Percentiles rank a stretch among this genome's conserved stretches.
Evolutionary conservation across 23 tunicate species (phyloP).

Genomic region (Trididemnum miniatum): DNA sequence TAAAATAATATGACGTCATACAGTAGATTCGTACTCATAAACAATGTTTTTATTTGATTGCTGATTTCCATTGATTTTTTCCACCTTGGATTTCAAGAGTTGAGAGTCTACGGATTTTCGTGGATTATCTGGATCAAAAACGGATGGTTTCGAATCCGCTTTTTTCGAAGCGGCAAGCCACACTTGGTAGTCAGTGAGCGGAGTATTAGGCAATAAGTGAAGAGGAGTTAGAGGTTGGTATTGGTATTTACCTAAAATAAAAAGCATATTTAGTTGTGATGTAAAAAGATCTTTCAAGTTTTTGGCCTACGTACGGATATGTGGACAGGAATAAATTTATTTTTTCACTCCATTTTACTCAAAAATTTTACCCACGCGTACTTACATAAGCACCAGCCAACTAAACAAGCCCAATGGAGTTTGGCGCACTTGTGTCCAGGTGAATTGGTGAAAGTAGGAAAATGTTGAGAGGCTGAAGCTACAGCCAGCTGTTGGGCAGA

Average conservation of each 20-base stretch:
- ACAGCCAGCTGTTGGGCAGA: slow-evolving; percentile 78
- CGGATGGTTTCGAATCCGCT: background rate
- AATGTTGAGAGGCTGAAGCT: slow-evolving; percentile 55
- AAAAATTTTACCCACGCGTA: too few relatives aligned
- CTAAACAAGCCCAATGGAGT: slow-evolving; percentile 90
- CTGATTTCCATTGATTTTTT: background rate
- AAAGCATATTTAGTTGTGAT: background rate
- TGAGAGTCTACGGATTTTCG: background rate
- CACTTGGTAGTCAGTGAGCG: slow-evolving; percentile 13
- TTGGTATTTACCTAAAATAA: slow-evolving; percentile 70
- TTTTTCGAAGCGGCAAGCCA: background rate
- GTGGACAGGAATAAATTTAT: too few relatives aligned
- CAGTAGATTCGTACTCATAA: background rate
- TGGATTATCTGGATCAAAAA: background rate
- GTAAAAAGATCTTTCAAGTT: too few relatives aligned
- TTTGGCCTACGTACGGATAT: too few relatives aligned
- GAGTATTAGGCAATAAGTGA: slow-evolving; percentile 71
- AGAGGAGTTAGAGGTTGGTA: slow-evolving; percentile 89
- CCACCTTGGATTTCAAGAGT: background rate
- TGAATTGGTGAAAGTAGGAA: slow-evolving; percentile 50
- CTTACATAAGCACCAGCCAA: slow-evolving; percentile 95
- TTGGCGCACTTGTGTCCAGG: slow-evolving; percentile 49
- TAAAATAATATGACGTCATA: too few relatives aligned
- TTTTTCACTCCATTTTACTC: background rate
- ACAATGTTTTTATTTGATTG: background rate